Conservation (phyloP, 53 echinoderm and acorn worm genomes). For the Stichopus horrens region DNA sequence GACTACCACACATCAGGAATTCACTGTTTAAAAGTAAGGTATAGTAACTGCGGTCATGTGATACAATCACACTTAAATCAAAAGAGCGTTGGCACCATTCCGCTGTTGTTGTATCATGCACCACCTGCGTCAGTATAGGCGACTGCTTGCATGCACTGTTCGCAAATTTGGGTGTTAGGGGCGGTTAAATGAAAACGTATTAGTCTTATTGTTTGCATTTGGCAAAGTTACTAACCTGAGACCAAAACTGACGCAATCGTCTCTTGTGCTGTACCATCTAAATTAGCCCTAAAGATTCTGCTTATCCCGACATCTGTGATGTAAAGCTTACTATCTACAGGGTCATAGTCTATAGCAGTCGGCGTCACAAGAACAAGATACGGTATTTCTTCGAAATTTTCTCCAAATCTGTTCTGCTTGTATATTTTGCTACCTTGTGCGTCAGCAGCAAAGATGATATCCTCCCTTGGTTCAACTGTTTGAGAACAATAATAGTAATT, state of each 20-base stretch:
- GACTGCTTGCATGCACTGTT: no score
- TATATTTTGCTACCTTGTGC: neutral
- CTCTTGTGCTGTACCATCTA: conserved; percentile 17
- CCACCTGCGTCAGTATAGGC: no score
- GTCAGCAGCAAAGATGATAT: conserved; percentile 10
- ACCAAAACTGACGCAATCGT: conserved; percentile 20
- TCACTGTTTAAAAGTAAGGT: no score
- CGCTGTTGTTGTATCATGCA: no score
- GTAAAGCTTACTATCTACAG: conserved; percentile 23
- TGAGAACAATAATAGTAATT: no score
- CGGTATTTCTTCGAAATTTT: neutral
- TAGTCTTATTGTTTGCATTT: no score
- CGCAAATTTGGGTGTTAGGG: no score
- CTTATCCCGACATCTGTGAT: conserved; percentile 20
- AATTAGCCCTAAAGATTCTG: neutral
- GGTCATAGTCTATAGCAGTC: conserved; percentile 26
- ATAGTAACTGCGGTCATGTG: no score
- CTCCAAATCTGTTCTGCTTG: conserved; percentile 21
- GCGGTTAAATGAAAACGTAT: no score
- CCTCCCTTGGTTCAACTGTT: conserved; percentile 11
- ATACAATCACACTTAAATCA: no score
- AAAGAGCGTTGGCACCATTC: no score
- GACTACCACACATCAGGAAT: no score
- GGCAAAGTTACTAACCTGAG: neutral
- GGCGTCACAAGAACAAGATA: neutral